Base-by-base conservation (phyloP, 2,113 vertebrate species). In the Microtus richardsoni region DNA sequence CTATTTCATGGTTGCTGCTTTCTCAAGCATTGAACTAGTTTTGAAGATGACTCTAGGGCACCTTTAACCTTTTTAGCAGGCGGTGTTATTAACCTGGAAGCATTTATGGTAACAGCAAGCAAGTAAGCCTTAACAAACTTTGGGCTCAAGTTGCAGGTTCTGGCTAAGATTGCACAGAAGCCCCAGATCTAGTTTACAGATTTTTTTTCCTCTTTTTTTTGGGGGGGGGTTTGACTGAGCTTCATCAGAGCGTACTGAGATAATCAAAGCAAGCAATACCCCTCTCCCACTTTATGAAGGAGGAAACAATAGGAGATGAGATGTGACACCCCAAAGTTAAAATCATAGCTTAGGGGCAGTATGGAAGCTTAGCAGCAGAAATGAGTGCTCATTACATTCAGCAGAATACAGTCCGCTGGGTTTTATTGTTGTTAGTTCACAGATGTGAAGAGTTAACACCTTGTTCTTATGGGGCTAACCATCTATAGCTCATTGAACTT, bases 11-110 rank as follows among this genome's bases (percentile, higher is more conserved):
- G n/a, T n/a, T 86, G 64, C 66, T 44, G 26, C 73, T n/a, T 83
- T n/a, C 74, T 52, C 24, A 79, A n/a, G 8, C 66, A 58, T 3
- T 71, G 60, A 89, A 75, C 78, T 54, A 64, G 44, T 89, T 95
- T 80, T 95, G 80, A 95, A 93, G 39, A 73, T 91, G 58, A 88
- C 60, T 92, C 44, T 12, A 92, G 75, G 82, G 28, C 33, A 92
- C 36, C 33, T 90, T 89, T 66, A 84, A 93, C 91, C 64, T 90
- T 95, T 80, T 80, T n/a, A 71, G 64, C 68, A 91, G 74, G n/a
- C 74, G 88, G 33, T 89, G 73, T 26, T 22, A 44, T 83, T 92
- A 91, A 88, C 41, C 64, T 28, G 44, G 75, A 95, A 84, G 68
- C 80, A n/a, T 91, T 52, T 89, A 2, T 92, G 74, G 19, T 66